phyloP scores from a whole-genome alignment of 1,140 invertebrate species.

The Lerema accius region DNA sequence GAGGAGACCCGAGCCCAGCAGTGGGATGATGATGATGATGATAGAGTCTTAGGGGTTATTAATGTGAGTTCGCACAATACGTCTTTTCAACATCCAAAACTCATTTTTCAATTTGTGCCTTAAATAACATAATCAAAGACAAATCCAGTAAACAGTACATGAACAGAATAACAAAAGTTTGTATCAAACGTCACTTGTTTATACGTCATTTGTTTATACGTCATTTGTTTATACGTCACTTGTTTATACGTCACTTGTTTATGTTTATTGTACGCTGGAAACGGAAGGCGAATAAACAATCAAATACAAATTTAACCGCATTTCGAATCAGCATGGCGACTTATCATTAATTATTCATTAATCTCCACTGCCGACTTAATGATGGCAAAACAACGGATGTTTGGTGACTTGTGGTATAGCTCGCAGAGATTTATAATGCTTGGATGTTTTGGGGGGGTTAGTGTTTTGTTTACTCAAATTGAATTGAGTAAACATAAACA shows the following conservation, averaged over 20 bases:
- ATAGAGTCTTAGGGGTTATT: no score
- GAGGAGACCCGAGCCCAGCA: no score
- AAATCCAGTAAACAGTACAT: no score
- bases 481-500: background rate
- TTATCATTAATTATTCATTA: conserved; percentile 60
- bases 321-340: conserved; percentile 47
- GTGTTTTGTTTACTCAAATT: conserved; percentile 27
- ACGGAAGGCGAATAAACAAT: conserved; percentile 39
- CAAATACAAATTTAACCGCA: conserved; percentile 54
- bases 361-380: conserved; percentile 48
- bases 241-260: background rate
- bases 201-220: no score
- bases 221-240: no score
- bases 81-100: no score
- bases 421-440: conserved; percentile 34
- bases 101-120: no score
- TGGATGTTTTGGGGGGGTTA: background rate
- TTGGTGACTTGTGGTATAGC: conserved; percentile 29
- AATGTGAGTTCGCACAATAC: no score
- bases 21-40: no score
- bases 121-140: no score
- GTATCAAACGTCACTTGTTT: background rate
- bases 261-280: conserved; percentile 34
- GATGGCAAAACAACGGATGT: conserved; percentile 48
- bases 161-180: background rate